Conservation (phyloP, 2,888 invertebrate genomes). For the Drosophila mimetica region DNA sequence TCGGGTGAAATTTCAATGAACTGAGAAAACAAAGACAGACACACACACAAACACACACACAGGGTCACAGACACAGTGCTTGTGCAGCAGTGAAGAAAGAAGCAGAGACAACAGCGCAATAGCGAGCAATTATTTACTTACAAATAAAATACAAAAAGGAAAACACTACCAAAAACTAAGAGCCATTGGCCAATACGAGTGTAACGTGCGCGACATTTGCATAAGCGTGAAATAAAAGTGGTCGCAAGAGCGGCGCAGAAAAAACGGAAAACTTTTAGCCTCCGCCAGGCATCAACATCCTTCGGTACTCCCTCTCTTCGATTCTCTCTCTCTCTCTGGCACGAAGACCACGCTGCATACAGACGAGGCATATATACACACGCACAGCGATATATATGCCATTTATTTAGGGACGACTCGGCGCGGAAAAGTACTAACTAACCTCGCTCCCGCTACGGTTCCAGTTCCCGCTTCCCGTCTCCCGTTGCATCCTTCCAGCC, state of each 20-base stretch:
- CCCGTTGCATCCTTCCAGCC: conserved; percentile 9
- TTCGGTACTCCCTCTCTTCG: conserved; percentile 68
- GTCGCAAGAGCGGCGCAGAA: conserved; percentile 26
- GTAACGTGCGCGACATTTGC: conserved; percentile 31
- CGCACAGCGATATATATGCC: conserved; percentile 49
- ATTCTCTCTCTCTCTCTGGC: conserved; percentile 51
- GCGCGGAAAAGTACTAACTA: conserved; percentile 75
- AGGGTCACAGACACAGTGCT: conserved; percentile 51
- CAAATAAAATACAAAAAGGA: conserved; percentile 58
- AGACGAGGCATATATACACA: conserved; percentile 49
- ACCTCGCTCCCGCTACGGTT: conserved; percentile 57
- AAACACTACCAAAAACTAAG: conserved; percentile 47
- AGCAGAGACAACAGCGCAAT: conserved; percentile 77
- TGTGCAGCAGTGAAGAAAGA: conserved; percentile 67
- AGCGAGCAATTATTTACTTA: conserved; percentile 78
- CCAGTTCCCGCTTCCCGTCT: conserved; percentile 42
- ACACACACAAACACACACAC: conserved; percentile 73
- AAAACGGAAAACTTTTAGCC: conserved; percentile 46
- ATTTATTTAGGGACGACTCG: conserved; percentile 71
- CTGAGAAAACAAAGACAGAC: conserved; percentile 81
- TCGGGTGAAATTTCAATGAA: conserved; percentile 83
- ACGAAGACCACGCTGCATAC: conserved; percentile 65
- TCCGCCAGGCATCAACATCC: conserved; percentile 55
- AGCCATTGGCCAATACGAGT: conserved; percentile 13
- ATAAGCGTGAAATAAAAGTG: conserved; percentile 36